Percentiles rank a stretch among this genome's conserved stretches.
Evolutionary conservation across 2,797 vertebrate species (phyloP).

Genomic region (Danio aesculapii): DNA sequence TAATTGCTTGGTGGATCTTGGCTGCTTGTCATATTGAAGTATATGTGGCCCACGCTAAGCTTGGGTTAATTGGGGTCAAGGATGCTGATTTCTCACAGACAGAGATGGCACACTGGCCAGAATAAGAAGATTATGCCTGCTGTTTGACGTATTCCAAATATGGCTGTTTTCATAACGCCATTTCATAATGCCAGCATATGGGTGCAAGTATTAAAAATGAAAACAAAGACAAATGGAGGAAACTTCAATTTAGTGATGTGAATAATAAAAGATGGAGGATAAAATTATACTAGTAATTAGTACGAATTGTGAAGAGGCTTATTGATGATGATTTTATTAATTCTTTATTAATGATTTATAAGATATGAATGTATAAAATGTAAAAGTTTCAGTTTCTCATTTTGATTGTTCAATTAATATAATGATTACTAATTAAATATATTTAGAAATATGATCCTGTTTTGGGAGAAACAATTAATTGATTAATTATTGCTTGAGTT

Average conservation of each 20-base stretch:
- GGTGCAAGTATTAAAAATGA: slow-evolving; percentile 50
- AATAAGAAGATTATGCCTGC: slow-evolving; percentile 70
- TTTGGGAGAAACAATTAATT: neutral
- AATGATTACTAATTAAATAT: too few relatives aligned
- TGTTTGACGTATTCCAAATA: slow-evolving; percentile 65
- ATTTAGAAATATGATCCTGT: too few relatives aligned
- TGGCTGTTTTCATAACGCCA: slow-evolving; percentile 60
- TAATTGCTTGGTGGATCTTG: slow-evolving; percentile 49
- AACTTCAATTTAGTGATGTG: neutral
- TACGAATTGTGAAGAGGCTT: neutral
- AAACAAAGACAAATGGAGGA: slow-evolving; percentile 56
- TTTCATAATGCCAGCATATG: slow-evolving; percentile 58
- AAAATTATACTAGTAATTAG: slow-evolving; percentile 25
- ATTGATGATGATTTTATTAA: too few relatives aligned
- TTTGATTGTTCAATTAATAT: too few relatives aligned
- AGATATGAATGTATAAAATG: too few relatives aligned
- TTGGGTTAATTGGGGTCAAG: slow-evolving; percentile 70
- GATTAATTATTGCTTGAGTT: neutral
- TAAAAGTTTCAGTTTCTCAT: too few relatives aligned
- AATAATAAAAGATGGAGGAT: neutral
- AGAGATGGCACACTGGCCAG: slow-evolving; percentile 58
- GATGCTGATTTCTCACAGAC: slow-evolving; percentile 65
- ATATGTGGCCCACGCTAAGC: slow-evolving; percentile 49
- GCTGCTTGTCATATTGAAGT: slow-evolving; percentile 47
- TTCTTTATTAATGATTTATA: too few relatives aligned